A percentile compares a stretch with the other conserved stretches of the same genome.
These are phyloP conservation scores for Anguilla megastoma DNA, from an alignment of 2,797 vertebrate genomes.

Conservation along the genomic window DNA sequence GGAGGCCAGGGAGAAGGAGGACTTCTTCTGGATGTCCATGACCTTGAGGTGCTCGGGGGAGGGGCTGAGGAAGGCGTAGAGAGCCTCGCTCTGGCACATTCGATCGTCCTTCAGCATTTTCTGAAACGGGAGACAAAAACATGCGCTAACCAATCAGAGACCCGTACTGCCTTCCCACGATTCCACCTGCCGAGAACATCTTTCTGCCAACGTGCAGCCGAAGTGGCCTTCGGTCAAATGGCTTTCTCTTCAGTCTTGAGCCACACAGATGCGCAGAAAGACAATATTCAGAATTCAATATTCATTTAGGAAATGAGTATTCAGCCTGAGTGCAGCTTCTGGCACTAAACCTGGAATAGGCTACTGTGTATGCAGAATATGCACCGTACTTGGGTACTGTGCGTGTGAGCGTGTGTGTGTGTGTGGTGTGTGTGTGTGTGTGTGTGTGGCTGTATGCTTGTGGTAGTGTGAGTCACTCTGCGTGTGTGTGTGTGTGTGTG, in stretches of 20 bases:
- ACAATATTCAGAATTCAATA: neutral
- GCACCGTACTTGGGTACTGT: neutral
- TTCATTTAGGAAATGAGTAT: neutral
- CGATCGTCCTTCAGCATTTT: constrained; percentile 79
- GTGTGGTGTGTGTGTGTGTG: too few species aligned
- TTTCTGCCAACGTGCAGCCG: neutral
- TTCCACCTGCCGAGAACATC: neutral
- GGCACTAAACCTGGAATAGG: neutral
- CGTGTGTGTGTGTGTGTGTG: neutral
- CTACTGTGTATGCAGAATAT: neutral
- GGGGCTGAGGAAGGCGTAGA: constrained; percentile 82
- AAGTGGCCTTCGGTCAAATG: neutral
- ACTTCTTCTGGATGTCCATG: constrained; percentile 77
- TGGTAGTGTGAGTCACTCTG: neutral
- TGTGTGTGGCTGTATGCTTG: too few species aligned
- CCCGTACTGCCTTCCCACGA: neutral
- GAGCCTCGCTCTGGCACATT: constrained; percentile 81
- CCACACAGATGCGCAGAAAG: neutral
- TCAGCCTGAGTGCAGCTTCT: neutral
- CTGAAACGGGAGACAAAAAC: constrained; percentile 48
- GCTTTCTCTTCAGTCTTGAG: neutral
- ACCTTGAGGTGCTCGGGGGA: constrained; percentile 83
- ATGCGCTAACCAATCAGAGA: neutral
- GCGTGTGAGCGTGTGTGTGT: neutral
- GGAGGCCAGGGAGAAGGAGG: constrained; percentile 74